Evolutionary conservation across 2,888 invertebrate species (phyloP), one percentile per base, ranked within the genome.

Genomic region (Hemistola chrysoprasaria): DNA sequence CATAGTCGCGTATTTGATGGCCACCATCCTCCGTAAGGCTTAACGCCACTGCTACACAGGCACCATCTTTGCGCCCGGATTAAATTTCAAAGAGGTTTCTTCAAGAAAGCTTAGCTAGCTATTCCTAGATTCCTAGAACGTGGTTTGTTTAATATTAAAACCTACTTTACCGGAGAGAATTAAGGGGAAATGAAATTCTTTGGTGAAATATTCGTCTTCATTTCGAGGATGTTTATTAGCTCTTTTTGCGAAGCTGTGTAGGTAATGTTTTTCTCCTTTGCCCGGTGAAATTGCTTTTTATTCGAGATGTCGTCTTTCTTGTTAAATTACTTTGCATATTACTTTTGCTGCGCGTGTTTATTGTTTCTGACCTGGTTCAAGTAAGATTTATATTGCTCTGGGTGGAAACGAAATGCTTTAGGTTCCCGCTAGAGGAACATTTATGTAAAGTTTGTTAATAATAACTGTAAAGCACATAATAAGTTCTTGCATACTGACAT

Each of bases 1-100:
- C 21, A 27, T 11, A 21, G 11, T 33, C 70, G 69, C 71, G 50
- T 42, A 47, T 66, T 65, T 58, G 48, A 49, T 70, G 62, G 76
- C 74, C 73, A 55, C 59, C 66, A 62, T 64, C 61, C 56, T 53
- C 52, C 59, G 50, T 51, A 60, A 68, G 67, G 66, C 74, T 74
- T 71, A 68, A 62, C 66, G 58, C 60, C 53, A 47, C 38, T 59
- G 62, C 52, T 51, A 25, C 38, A 29, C 50, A 47, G 65, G 40
- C 76, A 68, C 72, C 73, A 71, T 76, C 76, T 77, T 73, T 68
- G 58, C 56, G 54, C 21, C 45, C 59, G 71, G 70, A 75, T 76
- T 77, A 76, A 71, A 72, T 71, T 69, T 68, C 68, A 73, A 73
- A 73, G 68, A 71, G 65, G 58, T 62, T 67, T 71, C 71, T 66